Evolutionary conservation across 1,140 invertebrate species (phyloP).

Genomic region (Formica selysi): DNA sequence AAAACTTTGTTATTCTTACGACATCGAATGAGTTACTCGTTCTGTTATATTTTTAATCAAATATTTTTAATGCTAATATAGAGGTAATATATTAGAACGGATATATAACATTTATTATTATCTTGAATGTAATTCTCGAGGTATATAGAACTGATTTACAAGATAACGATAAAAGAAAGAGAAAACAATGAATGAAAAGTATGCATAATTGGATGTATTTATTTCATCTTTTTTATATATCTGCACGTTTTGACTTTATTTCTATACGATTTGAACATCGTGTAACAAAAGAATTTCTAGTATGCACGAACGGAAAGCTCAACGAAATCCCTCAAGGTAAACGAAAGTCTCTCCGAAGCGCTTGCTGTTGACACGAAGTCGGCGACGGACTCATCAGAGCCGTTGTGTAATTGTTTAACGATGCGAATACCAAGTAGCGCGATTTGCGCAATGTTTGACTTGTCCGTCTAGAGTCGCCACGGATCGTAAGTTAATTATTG

Average conservation of each 20-base stretch:
- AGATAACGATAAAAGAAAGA: no score
- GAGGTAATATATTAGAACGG: neutral
- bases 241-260: neutral
- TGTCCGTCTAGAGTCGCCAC: slow-evolving; percentile 42
- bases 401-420: slow-evolving; percentile 77
- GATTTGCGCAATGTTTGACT: slow-evolving; percentile 70
- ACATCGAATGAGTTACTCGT: neutral
- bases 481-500: slow-evolving; percentile 75
- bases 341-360: slow-evolving; percentile 20
- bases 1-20: slow-evolving; percentile 14
- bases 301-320: slow-evolving; percentile 23
- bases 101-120: no score
- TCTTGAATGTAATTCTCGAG: no score
- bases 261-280: neutral
- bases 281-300: neutral
- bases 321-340: slow-evolving; percentile 29
- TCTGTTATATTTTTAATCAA: slow-evolving; percentile 13
- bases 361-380: slow-evolving; percentile 76
- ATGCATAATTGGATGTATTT: neutral
- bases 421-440: slow-evolving; percentile 67
- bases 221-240: neutral
- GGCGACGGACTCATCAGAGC: slow-evolving; percentile 73
- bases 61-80: slow-evolving; percentile 12
- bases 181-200: neutral
- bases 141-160: no score